Evolutionary conservation across 1,140 invertebrate genomes (phyloP).

Genomic region (Probaryconus sp.): DNA sequence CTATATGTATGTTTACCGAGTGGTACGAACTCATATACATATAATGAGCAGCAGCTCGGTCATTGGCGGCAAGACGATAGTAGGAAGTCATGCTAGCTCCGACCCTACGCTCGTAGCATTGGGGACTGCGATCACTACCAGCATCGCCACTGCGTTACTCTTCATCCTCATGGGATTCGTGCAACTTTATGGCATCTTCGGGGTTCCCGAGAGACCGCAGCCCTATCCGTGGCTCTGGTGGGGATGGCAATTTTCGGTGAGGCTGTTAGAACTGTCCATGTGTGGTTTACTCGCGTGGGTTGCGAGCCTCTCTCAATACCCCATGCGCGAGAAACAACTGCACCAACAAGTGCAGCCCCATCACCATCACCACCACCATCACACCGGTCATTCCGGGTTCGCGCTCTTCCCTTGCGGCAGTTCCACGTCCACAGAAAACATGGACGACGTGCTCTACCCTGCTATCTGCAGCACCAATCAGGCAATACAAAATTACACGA

Average conservation of each 20-base stretch:
- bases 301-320: slow-evolving; percentile 81
- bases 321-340: slow-evolving; percentile 77
- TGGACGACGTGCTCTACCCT: slow-evolving; percentile 83
- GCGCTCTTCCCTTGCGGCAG: slow-evolving; percentile 87
- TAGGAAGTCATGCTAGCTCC: slow-evolving; percentile 69
- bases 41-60: slow-evolving; percentile 52
- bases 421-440: slow-evolving; percentile 84
- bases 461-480: slow-evolving; percentile 91
- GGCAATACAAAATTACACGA: slow-evolving; percentile 88
- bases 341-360: slow-evolving; percentile 65
- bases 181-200: slow-evolving; percentile 88
- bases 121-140: slow-evolving; percentile 89
- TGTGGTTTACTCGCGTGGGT: slow-evolving; percentile 90
- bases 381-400: slow-evolving; percentile 81
- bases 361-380: slow-evolving; percentile 57
- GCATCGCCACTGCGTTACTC: slow-evolving; percentile 88
- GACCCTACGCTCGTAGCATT: slow-evolving; percentile 76
- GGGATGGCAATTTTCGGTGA: slow-evolving; percentile 90
- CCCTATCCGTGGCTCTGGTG: slow-evolving; percentile 90
- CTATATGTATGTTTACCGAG: slow-evolving; percentile 89
- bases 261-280: slow-evolving; percentile 90
- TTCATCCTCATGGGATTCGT: slow-evolving; percentile 89
- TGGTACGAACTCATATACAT: slow-evolving; percentile 72
- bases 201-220: slow-evolving; percentile 80
- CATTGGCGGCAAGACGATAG: slow-evolving; percentile 67